Base-by-base conservation (phyloP, 2,888 invertebrate species). In the Acronicta psi region DNA sequence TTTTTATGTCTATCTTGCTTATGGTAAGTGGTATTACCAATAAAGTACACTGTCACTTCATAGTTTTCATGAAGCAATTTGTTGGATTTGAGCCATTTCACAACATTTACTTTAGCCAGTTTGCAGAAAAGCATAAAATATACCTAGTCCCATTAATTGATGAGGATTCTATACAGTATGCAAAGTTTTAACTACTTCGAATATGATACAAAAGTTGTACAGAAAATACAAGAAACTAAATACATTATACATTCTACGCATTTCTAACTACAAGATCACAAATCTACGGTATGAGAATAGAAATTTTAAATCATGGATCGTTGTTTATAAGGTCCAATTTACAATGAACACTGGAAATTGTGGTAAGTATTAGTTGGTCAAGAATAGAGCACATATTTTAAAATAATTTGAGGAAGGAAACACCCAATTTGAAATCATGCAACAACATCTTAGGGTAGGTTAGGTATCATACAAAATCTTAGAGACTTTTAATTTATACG, bases 221-320 rank as follows among this genome's bases (percentile, higher is more conserved):
- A 44, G 18, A 38, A 44, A 29, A 38, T 20, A 40, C 29, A 23
- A 42, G 37, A 41, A 47, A 44, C 49, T 45, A 67, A 31, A 14
- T 51, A 62, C 69, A 69, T 40, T 14, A 51, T 20, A 49, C 69
- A 74, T 69, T 64, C 74, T 53, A 29, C 7, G n/a, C n/a, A n/a
- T 53, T 41, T 29, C 49, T 55, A 56, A 53, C 69, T 69, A 71
- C 38, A 44, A 60, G 56, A 56, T 40, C 59, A 75, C 52, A 55
- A 20, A 23, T 44, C 54, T 62, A 67, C 47, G 25, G 54, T 69
- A 75, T 82, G 79, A 78, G 74, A 73, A 79, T 77, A 82, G 69
- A 81, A 73, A 77, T 68, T 50, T 38, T 40, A 13, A 50, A 11
- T 25, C 31, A 46, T 65, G 1, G 0, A 0, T 0, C 0, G 7